Evolutionary conservation across 2,113 vertebrate genomes (phyloP), one percentile per base, ranked within the genome.

Genomic region (Bujurquina vittata): DNA sequence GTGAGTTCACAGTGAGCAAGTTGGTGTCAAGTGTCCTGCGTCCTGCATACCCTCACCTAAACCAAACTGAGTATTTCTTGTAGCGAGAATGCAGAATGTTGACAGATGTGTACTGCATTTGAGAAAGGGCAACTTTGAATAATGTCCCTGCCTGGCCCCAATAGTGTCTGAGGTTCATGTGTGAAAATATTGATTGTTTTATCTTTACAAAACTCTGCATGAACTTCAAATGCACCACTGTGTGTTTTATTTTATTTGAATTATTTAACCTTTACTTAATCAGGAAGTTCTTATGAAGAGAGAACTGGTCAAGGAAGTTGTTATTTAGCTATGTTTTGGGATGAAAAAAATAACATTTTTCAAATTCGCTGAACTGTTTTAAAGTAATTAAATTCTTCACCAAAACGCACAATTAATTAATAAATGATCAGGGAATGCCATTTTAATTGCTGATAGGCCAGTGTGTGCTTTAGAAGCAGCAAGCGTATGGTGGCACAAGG

Each of bases 401-500:
- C 10, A 72, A 52, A 52, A 52, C 29, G 26, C 65, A 49, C 49
- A 69, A 69, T 52, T 12, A 26, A 52, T n/a, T 31, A 31, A 26
- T 72, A 31, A 72, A 72, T 12, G 52, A 18, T 72, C 46, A 72
- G 67, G 12, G 43, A 72, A 54, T 52, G 49, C n/a, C 67, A 72
- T 52, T 26, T 52, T 72, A 29, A 52, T 18, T 52, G 65, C 5
- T 5, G 23, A 49, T 29, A 54, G 67, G 10, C 26, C 26, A 72
- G 67, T n/a, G 0, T 31, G 14, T 31, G 1, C 58, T 20, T 33
- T 29, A 57, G 23, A 46, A 29, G 26, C 7, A 59, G 65, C 37
- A n/a, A 57, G 29, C 56, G 79, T 49, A 83, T 86, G 63, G 59
- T 86, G 79, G 80, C 63, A 61, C 8, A 61, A 84, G 80, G 75